These are phyloP conservation scores for Odobenus rosmarus DNA, from an alignment of 2,113 vertebrate species.

Conservation along the genomic window DNA sequence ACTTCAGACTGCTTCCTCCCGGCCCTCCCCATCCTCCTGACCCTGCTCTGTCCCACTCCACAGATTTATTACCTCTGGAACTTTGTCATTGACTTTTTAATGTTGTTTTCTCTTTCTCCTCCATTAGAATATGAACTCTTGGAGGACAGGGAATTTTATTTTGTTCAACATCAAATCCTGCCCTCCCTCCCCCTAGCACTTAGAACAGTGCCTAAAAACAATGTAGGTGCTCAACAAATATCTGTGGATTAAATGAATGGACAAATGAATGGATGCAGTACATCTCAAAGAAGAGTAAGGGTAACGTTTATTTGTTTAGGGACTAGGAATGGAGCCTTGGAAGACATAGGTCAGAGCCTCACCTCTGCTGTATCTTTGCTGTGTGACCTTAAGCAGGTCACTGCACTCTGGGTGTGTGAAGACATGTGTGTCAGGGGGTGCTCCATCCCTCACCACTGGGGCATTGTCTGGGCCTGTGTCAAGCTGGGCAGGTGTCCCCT, in stretches of 20 bases:
- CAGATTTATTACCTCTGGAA: background rate
- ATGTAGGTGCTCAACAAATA: background rate
- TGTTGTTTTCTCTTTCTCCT: background rate
- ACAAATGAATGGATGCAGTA: background rate
- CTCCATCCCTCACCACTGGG: background rate
- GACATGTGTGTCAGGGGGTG: too few relatives aligned
- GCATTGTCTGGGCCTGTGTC: background rate
- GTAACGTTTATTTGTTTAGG: background rate
- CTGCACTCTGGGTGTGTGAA: background rate
- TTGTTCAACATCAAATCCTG: background rate
- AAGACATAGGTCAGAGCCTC: background rate
- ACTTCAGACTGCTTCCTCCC: background rate
- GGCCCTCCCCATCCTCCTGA: background rate
- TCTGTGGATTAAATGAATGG: background rate
- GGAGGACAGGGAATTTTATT: background rate
- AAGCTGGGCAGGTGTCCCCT: background rate
- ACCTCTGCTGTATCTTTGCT: background rate
- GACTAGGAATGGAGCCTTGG: background rate
- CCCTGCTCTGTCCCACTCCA: background rate
- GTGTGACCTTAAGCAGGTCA: background rate
- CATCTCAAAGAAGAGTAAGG: background rate
- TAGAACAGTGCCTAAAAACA: background rate
- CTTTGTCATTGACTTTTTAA: background rate
- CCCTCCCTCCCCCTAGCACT: background rate
- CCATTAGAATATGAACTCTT: background rate